Base-by-base conservation (phyloP, 1,140 invertebrate genomes). In the Brachionus sp. region DNA sequence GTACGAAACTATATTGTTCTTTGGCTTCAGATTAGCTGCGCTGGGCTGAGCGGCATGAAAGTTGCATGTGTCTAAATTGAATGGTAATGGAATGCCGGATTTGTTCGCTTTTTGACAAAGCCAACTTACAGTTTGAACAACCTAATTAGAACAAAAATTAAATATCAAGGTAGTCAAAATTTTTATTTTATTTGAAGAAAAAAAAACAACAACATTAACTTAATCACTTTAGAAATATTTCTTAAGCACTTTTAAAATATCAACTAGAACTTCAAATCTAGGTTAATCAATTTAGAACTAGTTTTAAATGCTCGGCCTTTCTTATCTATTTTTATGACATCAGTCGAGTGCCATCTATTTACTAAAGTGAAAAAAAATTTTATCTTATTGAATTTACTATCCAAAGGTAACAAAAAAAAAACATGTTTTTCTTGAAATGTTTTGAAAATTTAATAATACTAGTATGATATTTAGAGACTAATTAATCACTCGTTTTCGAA, bases 241-340 rank as follows among this genome's bases (percentile, higher is more conserved):
- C 44, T 75, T 75, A 25, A 75, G 37, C 19, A 75, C 44, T 75
- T 75, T 29, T 75, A 39, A 75, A 50, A 75, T 75, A 29, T 75
- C 70, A 35, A 29, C 37, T 75, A 66, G n/a, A 35, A 29, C 29
- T 66, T 66, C 50, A 57, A 64, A 64, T 64, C 62, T 70, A 70
- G 66, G 66, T 70, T 42, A 70, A 35, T 39, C 66, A 70, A 70
- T 39, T 39, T 70, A 25, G 29, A 64, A 12, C 62, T 25, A 64
- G 29, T 29, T 57, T 57, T 25, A 64, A 64, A 64, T 25, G 29
- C 62, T 64, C 19, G 62, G 16, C 37, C 16, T 39, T 70, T 70
- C 33, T 70, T 70, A 39, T 70, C 37, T 70, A 19, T 70, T 70
- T 70, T 39, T 35, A 39, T 44, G 66, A 57, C 50, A 57, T 57